Evolutionary conservation across 2,888 invertebrate genomes (phyloP), one percentile per base, ranked within the genome.

Genomic region (Lasioglossum villosulum): DNA sequence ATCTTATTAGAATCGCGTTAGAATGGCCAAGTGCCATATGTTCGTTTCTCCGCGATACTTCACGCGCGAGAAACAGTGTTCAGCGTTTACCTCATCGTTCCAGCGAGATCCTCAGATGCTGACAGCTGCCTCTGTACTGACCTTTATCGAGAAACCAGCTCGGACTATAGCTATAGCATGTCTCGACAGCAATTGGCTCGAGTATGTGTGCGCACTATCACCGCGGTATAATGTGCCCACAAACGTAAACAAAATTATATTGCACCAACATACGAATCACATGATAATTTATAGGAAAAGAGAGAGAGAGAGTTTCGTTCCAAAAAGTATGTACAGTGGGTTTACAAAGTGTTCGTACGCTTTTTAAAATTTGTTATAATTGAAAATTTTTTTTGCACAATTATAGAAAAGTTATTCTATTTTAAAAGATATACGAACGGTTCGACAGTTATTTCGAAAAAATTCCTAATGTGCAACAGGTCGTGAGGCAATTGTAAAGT

Each of bases 31-130:
- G 1, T 4, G n/a, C 59, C 59, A 27, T 59, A 27, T 30, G 59
- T 30, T 63, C 6, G 30, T 27, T 63, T 30, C 5, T 27, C 3
- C 16, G 27, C 27, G n/a, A 0, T 59, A 59, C 59, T 4, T 4
- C 27, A 30, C 27, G 16, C 59, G 16, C 59, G 30, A 30, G 63
- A n/a, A n/a, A 63, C 30, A 5, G 14, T 10, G 6, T 30, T 6
- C 30, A 63, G 10, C 27, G 19, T 59, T 27, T 75, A 89, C 89
- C 88, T 87, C 88, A 88, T 89, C 4, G 39, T 73, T 72, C 2
- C 16, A 37, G 34, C 42, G n/a, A 39, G 80, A 81, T 71, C 42
- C 30, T 66, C 34, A 1, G 39, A 59, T 71, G 71, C 14, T 63
- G 73, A 66, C 45, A 27, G 72, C 39, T 68, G 39, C 23, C 37